Conservation (phyloP, 2,888 invertebrate species). For the Pteria penguin region DNA sequence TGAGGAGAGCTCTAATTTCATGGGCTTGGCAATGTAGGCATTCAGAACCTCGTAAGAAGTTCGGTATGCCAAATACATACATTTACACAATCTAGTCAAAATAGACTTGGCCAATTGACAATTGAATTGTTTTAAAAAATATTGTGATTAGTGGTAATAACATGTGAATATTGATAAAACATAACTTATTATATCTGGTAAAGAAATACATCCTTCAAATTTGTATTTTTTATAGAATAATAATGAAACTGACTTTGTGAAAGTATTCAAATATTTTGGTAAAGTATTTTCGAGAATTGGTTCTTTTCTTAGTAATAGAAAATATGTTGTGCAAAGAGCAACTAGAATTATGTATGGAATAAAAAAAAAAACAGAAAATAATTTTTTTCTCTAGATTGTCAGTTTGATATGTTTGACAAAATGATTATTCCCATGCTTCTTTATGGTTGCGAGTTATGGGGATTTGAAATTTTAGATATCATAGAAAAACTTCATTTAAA, state of each 20-base stretch:
- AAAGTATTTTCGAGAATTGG: not conserved
- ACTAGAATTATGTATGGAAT: no score
- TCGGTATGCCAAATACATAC: no score
- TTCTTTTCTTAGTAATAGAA: no score
- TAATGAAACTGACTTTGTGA: conserved; percentile 2
- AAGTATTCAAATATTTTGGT: conserved; percentile 7
- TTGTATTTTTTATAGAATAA: not conserved
- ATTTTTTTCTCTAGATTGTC: not conserved
- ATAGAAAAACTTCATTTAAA: conserved; percentile 21
- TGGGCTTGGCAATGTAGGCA: no score
- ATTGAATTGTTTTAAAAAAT: not conserved
- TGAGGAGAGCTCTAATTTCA: no score
- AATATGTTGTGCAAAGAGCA: no score
- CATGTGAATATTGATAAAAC: conserved; percentile 16
- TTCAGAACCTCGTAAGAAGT: no score
- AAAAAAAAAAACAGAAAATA: not conserved
- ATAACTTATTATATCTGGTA: not conserved
- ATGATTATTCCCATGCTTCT: conserved; percentile 9
- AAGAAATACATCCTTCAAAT: not conserved
- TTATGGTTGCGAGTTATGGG: conserved; percentile 11
- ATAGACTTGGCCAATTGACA: no score
- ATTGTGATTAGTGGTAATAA: conserved; percentile 2
- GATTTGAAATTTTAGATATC: not conserved
- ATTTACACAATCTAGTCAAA: no score
- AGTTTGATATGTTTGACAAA: no score